phyloP scores from a whole-genome alignment of 2,797 vertebrate species.

The Amphiprion clarkii region DNA sequence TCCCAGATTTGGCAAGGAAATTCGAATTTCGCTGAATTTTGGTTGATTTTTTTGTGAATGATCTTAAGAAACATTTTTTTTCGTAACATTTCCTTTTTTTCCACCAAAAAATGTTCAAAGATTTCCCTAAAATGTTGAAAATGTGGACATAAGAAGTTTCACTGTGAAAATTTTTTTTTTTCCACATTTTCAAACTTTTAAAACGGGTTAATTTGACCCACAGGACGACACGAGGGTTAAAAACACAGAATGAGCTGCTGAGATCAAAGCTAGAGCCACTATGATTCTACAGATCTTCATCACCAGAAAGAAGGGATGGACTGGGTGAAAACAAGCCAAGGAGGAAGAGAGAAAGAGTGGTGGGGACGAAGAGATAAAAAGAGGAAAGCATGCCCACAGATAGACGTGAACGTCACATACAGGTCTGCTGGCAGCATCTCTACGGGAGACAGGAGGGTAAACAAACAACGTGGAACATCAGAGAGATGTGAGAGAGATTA shows the following conservation, averaged over 20 bases:
- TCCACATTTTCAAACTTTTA: too few species aligned
- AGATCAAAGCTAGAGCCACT: slow-evolving; percentile 23
- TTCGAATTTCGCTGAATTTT: too few species aligned
- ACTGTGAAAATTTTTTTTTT: too few species aligned
- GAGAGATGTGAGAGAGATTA: slow-evolving; percentile 56
- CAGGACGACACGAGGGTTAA: too few species aligned
- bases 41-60: too few species aligned
- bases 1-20: too few species aligned
- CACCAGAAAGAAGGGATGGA: slow-evolving; percentile 11
- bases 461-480: slow-evolving; percentile 69
- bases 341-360: slow-evolving; percentile 21
- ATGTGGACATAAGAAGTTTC: too few species aligned
- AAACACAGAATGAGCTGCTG: background rate
- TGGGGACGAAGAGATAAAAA: background rate
- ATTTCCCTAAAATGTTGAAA: too few species aligned
- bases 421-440: slow-evolving; percentile 47
- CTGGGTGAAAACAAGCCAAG: background rate
- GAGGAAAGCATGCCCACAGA: slow-evolving; percentile 40
- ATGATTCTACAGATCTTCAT: slow-evolving; percentile 17
- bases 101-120: too few species aligned
- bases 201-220: too few species aligned
- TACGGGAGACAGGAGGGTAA: slow-evolving; percentile 54
- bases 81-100: too few species aligned
- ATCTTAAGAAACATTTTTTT: too few species aligned
- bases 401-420: slow-evolving; percentile 56